Conservation (phyloP, 2,797 vertebrate species). For the Acrossocheilus wenchowensis region DNA sequence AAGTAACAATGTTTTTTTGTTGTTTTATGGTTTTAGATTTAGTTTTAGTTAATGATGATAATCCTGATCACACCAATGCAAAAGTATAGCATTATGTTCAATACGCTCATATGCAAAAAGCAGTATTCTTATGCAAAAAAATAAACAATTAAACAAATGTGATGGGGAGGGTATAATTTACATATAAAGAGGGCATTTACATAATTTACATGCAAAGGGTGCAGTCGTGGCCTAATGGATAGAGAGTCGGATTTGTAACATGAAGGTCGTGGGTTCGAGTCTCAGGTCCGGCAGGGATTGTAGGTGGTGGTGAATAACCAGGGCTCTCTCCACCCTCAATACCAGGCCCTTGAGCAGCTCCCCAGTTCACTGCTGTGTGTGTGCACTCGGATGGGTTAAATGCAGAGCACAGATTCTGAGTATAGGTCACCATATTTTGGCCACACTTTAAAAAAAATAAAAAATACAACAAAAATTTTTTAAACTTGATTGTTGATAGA, state of each 20-base stretch:
- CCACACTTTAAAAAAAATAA: too few species aligned
- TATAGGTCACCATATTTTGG: too few species aligned
- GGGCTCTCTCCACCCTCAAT: too few species aligned
- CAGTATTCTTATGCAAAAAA: neutral
- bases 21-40: neutral
- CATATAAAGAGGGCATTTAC: neutral
- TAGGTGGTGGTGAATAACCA: too few species aligned
- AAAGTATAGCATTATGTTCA: neutral
- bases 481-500: neutral
- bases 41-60: neutral
- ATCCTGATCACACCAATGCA: neutral
- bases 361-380: too few species aligned
- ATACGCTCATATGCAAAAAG: neutral
- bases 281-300: too few species aligned
- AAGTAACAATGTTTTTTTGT: neutral
- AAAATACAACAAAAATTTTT: neutral
- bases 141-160: neutral
- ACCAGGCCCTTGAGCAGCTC: too few species aligned
- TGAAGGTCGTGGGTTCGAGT: too few species aligned
- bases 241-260: too few species aligned
- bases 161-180: neutral
- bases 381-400: too few species aligned
- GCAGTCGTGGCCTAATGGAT: too few species aligned
- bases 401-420: too few species aligned
- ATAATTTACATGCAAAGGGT: neutral